A percentile compares a stretch with the other conserved stretches of the same genome.
These are phyloP conservation scores for Junonia oenone DNA, from an alignment of 2,888 invertebrate genomes.

Conservation along the genomic window DNA sequence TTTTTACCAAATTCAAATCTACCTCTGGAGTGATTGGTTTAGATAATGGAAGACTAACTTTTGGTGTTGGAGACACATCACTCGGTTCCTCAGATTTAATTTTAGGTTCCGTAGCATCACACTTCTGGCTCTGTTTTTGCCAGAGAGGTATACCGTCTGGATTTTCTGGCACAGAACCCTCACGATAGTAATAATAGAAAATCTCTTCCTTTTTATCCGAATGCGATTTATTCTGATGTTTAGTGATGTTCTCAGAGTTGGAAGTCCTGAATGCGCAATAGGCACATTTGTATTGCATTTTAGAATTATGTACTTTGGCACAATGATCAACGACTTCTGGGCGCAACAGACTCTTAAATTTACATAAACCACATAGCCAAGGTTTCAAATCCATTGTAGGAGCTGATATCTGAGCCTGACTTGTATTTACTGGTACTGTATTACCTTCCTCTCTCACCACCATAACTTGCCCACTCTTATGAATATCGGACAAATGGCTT, in stretches of 20 bases:
- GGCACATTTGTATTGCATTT: constrained; percentile 85
- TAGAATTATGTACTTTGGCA: constrained; percentile 79
- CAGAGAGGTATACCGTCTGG: constrained; percentile 52
- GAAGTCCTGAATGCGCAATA: constrained; percentile 81
- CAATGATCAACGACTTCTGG: constrained; percentile 82
- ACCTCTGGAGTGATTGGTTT: constrained; percentile 27
- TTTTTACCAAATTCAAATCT: constrained; percentile 59
- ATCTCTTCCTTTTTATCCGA: constrained; percentile 52
- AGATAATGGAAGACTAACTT: constrained; percentile 22
- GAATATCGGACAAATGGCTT: constrained; percentile 82
- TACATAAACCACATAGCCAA: constrained; percentile 86
- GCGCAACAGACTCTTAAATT: constrained; percentile 79
- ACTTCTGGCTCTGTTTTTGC: constrained; percentile 53
- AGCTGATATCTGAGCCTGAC: constrained; percentile 30
- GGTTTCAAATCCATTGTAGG: constrained; percentile 78
- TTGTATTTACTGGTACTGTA: constrained; percentile 31
- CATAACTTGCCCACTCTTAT: constrained; percentile 71
- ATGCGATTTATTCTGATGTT: constrained; percentile 82
- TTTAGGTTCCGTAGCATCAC: constrained; percentile 31
- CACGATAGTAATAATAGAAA: constrained; percentile 78
- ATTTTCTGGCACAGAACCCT: constrained; percentile 50
- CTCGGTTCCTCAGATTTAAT: constrained; percentile 47
- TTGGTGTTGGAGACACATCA: constrained; percentile 4
- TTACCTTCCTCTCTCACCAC: constrained; percentile 52
- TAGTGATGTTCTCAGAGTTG: constrained; percentile 75